Conservation (phyloP, 2,797 vertebrate species). For the Cuniculus paca region DNA sequence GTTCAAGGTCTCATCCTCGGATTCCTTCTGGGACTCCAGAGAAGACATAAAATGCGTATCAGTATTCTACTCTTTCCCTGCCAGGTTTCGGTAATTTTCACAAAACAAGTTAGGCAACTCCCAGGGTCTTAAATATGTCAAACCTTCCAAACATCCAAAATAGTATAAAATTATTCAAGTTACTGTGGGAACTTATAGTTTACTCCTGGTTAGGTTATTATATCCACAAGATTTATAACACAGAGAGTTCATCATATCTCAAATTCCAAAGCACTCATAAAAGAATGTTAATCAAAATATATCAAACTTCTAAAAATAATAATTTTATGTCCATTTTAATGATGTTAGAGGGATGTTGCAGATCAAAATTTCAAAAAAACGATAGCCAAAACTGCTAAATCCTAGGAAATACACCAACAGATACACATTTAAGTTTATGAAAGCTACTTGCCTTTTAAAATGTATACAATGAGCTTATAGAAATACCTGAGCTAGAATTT, state of each 20-base stretch:
- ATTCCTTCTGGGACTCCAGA: neutral
- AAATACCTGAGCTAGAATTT: neutral
- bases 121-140: neutral
- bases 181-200: neutral
- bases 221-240: neutral
- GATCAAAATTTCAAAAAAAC: neutral
- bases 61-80: neutral
- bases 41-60: neutral
- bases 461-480: neutral
- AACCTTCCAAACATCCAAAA: neutral
- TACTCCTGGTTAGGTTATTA: neutral
- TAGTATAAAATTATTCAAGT: neutral
- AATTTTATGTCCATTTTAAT: neutral
- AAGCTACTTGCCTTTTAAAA: neutral
- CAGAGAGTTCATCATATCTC: neutral
- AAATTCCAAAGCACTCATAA: slow-evolving; percentile 13
- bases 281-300: neutral
- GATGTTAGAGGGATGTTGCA: neutral
- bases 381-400: neutral
- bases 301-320: neutral
- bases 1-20: neutral
- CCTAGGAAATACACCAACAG: neutral
- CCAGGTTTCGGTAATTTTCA: neutral
- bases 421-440: neutral
- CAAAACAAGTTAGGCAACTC: slow-evolving; percentile 3